phyloP scores from a whole-genome alignment of 2,888 invertebrate genomes.

The Drosophila borealis region DNA sequence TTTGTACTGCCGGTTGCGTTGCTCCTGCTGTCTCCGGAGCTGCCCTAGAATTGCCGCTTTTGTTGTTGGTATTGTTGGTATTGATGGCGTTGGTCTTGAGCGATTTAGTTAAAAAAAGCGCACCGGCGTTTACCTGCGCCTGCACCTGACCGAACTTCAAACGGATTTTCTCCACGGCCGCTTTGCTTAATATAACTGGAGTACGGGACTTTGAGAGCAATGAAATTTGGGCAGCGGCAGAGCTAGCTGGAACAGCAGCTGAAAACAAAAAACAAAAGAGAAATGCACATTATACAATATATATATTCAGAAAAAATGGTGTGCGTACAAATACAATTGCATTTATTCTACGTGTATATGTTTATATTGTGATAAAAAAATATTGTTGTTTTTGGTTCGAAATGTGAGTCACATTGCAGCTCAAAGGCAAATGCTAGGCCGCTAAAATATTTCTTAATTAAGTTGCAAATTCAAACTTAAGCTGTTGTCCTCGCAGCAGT shows the following conservation, averaged over 20 bases:
- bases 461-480: conserved; percentile 7
- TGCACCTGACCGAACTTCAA: conserved; percentile 63
- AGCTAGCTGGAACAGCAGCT: conserved; percentile 14
- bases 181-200: conserved; percentile 65
- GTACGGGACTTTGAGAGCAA: conserved; percentile 53
- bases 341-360: not conserved
- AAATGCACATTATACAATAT: not conserved
- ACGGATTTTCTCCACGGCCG: conserved; percentile 65
- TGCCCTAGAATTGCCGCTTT: not conserved
- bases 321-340: not conserved
- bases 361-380: conserved; percentile 27
- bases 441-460: not conserved
- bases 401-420: conserved; percentile 19
- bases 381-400: conserved; percentile 2
- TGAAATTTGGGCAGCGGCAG: conserved; percentile 39
- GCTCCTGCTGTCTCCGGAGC: not conserved
- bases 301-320: conserved; percentile 3
- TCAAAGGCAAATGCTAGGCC: not conserved
- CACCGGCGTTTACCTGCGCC: conserved; percentile 44
- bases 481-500: conserved; percentile 21
- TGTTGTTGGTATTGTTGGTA: conserved; percentile 5
- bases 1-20: not conserved
- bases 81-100: conserved; percentile 19
- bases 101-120: conserved; percentile 34
- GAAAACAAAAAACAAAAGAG: conserved; percentile 1